Percentiles rank a stretch among this genome's conserved stretches.
phyloP scores from a whole-genome alignment of 2,888 invertebrate species.

The Anthophora plumipes region DNA sequence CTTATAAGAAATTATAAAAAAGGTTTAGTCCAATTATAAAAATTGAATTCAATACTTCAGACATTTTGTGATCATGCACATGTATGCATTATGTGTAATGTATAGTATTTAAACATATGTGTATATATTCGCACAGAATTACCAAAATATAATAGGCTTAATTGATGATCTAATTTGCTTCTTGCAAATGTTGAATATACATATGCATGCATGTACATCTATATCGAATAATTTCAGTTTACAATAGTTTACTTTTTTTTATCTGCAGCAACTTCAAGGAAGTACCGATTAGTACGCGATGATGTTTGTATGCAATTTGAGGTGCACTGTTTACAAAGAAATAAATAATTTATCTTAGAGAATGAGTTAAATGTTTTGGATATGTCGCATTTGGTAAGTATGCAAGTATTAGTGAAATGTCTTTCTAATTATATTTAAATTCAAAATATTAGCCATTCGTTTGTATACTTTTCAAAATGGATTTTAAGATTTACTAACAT shows the following conservation, averaged over 20 bases:
- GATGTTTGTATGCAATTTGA: slow-evolving; percentile 40
- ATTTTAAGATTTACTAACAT: slow-evolving; percentile 12
- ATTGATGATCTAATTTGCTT: slow-evolving; percentile 17
- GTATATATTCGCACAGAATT: neutral
- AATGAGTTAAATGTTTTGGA: slow-evolving; percentile 73
- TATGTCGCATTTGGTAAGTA: slow-evolving; percentile 79
- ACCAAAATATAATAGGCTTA: neutral
- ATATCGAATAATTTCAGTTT: slow-evolving; percentile 19
- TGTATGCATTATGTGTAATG: neutral
- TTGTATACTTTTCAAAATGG: neutral
- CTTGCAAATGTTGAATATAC: neutral
- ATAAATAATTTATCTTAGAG: slow-evolving; percentile 55
- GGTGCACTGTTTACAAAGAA: slow-evolving; percentile 41
- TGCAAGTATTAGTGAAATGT: neutral
- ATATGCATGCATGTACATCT: neutral
- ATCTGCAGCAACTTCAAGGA: slow-evolving; percentile 57
- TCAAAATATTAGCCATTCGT: neutral
- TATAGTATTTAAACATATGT: neutral
- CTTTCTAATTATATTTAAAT: neutral
- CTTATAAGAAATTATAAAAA: neutral
- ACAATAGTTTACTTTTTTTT: slow-evolving; percentile 39
- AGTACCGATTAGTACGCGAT: slow-evolving; percentile 30
- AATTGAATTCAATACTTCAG: neutral
- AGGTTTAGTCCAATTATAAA: neutral
- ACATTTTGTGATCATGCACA: neutral